Evolutionary conservation across 2,888 invertebrate genomes (phyloP).

Genomic region (Clostera curtula): DNA sequence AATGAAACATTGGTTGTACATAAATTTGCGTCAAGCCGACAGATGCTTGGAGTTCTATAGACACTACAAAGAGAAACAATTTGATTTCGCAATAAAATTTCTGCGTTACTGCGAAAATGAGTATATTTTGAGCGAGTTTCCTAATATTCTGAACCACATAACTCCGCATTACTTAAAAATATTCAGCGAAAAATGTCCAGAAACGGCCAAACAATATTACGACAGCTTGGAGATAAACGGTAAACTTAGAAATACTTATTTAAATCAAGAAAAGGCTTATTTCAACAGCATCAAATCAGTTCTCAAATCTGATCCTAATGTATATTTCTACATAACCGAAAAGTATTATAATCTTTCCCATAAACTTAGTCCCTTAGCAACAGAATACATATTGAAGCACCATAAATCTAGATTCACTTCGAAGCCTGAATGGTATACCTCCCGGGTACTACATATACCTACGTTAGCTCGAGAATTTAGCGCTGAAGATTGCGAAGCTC

Average conservation of each 20-base stretch:
- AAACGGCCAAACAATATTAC: slow-evolving; percentile 15
- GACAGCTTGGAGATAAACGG: slow-evolving; percentile 9
- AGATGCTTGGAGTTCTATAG: slow-evolving; percentile 19
- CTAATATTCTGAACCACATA: slow-evolving; percentile 12
- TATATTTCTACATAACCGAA: slow-evolving; percentile 22
- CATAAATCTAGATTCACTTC: slow-evolving; percentile 17
- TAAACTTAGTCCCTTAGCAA: slow-evolving; percentile 14
- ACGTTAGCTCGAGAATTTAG: slow-evolving; percentile 17
- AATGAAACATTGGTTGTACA: slow-evolving; percentile 16
- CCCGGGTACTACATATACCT: slow-evolving; percentile 17
- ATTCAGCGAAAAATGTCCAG: slow-evolving; percentile 16
- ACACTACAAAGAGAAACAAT: slow-evolving; percentile 14
- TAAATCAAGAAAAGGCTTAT: slow-evolving; percentile 6
- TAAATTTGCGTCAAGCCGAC: slow-evolving; percentile 12
- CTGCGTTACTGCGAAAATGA: slow-evolving; percentile 11
- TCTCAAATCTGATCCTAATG: slow-evolving; percentile 14
- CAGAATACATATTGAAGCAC: slow-evolving; percentile 19
- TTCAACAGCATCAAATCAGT: slow-evolving; percentile 11
- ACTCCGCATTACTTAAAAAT: slow-evolving; percentile 19
- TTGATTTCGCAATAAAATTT: slow-evolving; percentile 17
- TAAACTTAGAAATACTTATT: slow-evolving; percentile 6
- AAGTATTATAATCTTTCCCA: slow-evolving; percentile 6
- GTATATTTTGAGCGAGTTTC: slow-evolving; percentile 10
- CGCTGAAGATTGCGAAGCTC: slow-evolving; percentile 19
- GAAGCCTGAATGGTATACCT: slow-evolving; percentile 25